Evolutionary conservation across 2,797 vertebrate species (phyloP).

Genomic region (Tadarida brasiliensis): DNA sequence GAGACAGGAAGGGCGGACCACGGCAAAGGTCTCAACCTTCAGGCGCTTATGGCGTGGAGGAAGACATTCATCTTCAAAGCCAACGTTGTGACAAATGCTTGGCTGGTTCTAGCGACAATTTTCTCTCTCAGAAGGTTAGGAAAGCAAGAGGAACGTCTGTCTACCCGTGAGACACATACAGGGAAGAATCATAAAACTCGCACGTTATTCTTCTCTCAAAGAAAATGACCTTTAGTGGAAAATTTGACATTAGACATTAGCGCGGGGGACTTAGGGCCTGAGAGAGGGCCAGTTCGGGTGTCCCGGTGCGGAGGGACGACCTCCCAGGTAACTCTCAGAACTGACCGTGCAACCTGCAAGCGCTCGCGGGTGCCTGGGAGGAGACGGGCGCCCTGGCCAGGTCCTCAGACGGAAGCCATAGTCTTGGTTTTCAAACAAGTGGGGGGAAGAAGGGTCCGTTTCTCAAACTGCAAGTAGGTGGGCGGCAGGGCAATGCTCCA

Average conservation of each 20-base stretch:
- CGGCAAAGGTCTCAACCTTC: no score
- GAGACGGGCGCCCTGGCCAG: neutral
- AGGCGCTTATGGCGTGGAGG: no score
- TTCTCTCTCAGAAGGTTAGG: neutral
- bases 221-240: neutral
- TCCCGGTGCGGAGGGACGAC: neutral
- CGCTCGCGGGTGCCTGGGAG: neutral
- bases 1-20: no score
- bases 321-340: no score
- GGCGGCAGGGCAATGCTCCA: neutral
- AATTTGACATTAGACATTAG: neutral
- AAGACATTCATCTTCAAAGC: no score
- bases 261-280: neutral
- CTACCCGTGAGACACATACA: neutral
- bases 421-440: neutral
- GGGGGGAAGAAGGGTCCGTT: neutral
- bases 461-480: neutral
- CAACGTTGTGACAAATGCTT: neutral
- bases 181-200: neutral
- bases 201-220: constrained; percentile 4
- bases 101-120: constrained; percentile 33
- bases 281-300: neutral
- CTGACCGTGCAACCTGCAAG: no score
- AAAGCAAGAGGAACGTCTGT: neutral
- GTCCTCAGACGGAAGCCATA: neutral